Evolutionary conservation across 2,113 vertebrate species (phyloP).

Genomic region (Dasypus novemcinctus): DNA sequence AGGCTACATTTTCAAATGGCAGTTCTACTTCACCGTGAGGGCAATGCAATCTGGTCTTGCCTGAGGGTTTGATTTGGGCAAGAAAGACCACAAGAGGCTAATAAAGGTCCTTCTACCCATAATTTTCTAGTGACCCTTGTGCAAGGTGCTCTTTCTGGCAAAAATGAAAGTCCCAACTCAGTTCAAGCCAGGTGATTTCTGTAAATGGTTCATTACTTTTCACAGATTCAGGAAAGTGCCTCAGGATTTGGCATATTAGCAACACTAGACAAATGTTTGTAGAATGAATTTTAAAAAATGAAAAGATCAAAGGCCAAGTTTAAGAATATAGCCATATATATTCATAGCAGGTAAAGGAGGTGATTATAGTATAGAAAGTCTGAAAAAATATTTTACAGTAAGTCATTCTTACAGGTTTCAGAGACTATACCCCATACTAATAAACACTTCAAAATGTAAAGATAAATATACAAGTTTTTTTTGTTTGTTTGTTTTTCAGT

Average conservation of each 20-base stretch:
- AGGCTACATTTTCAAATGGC: constrained; percentile 48
- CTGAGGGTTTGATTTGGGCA: constrained; percentile 33
- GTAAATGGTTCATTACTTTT: constrained; percentile 45
- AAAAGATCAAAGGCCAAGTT: not conserved
- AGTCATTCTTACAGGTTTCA: not conserved
- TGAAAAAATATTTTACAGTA: not conserved
- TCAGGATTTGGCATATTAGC: not conserved
- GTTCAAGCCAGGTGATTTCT: not conserved
- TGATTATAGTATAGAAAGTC: not conserved
- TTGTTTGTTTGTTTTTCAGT: too few relatives aligned
- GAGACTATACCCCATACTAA: not conserved
- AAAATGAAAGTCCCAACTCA: constrained; percentile 41
- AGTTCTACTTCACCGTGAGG: not conserved
- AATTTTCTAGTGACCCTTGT: constrained; percentile 31
- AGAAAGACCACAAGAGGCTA: constrained; percentile 35
- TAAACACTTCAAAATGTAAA: not conserved
- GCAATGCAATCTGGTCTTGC: constrained; percentile 39
- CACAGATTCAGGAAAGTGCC: not conserved
- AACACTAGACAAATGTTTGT: not conserved
- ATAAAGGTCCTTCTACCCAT: constrained; percentile 42
- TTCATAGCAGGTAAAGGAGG: not conserved
- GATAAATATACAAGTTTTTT: not conserved
- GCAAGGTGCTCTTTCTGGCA: not conserved
- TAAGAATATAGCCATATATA: not conserved
- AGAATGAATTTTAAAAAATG: not conserved